Percentiles rank a stretch among this genome's conserved stretches.
Conservation (phyloP, 2,113 vertebrate species). For the Hyla sarda region DNA sequence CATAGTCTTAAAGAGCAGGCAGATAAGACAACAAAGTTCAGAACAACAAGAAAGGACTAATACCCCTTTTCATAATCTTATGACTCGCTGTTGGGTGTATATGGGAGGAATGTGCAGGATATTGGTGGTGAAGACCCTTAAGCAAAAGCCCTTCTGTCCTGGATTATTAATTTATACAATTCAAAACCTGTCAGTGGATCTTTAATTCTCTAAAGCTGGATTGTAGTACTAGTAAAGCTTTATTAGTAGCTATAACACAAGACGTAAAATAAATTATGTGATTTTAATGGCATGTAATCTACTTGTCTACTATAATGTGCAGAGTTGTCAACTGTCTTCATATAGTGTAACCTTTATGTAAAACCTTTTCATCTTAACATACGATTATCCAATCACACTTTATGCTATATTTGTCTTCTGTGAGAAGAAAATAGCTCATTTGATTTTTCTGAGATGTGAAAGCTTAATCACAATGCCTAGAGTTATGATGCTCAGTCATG, state of each 20-base stretch:
- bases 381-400: constrained; percentile 52
- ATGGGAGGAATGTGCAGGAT: too few species aligned
- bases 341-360: constrained; percentile 45
- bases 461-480: constrained; percentile 38
- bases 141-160: too few species aligned
- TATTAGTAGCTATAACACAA: neutral
- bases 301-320: neutral
- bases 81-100: too few species aligned
- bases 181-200: too few species aligned
- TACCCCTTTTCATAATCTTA: too few species aligned
- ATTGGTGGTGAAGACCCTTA: too few species aligned
- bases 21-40: too few species aligned
- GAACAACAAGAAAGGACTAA: too few species aligned
- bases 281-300: constrained; percentile 21
- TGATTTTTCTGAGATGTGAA: constrained; percentile 27
- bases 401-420: constrained; percentile 45
- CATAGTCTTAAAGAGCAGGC: too few species aligned
- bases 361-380: constrained; percentile 33
- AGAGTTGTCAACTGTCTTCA: constrained; percentile 28
- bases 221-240: neutral
- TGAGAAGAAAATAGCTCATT: constrained; percentile 48
- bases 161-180: too few species aligned
- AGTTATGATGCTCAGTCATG: constrained; percentile 15
- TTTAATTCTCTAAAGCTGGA: neutral
- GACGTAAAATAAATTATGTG: neutral